Conservation (phyloP, 1,140 invertebrate species). For the Daktulosphaira vitifoliae region DNA sequence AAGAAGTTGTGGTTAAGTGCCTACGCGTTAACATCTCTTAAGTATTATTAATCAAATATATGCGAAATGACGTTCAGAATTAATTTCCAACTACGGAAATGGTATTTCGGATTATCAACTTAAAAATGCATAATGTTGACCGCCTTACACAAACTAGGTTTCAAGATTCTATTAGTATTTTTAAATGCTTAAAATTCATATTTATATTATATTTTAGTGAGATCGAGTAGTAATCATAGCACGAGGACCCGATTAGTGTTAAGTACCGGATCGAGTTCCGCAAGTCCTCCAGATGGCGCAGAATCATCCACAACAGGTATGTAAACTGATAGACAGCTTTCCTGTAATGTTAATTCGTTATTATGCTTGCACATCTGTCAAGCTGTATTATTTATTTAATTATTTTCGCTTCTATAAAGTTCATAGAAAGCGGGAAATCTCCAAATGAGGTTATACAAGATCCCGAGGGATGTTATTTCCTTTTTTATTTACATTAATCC, state of each 20-base stretch:
- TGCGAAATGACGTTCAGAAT: too few relatives aligned
- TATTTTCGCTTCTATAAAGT: background rate
- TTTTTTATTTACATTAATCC: too few relatives aligned
- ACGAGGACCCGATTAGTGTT: slow-evolving; percentile 38
- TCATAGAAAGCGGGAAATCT: background rate
- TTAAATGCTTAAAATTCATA: background rate
- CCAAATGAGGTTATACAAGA: too few relatives aligned
- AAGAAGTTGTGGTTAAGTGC: too few relatives aligned
- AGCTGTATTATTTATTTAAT: background rate
- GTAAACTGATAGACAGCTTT: background rate
- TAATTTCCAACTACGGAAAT: too few relatives aligned
- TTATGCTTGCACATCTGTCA: background rate
- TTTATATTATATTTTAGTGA: slow-evolving; percentile 36
- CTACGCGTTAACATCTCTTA: too few relatives aligned
- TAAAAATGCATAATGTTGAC: too few relatives aligned
- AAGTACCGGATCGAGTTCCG: slow-evolving; percentile 39
- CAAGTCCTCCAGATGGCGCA: slow-evolving; percentile 38
- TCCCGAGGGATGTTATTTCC: too few relatives aligned
- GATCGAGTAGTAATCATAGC: slow-evolving; percentile 40
- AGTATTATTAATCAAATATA: too few relatives aligned
- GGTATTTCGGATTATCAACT: too few relatives aligned
- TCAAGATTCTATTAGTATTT: too few relatives aligned
- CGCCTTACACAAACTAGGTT: too few relatives aligned
- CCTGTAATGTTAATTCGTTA: background rate
- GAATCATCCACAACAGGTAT: slow-evolving; percentile 33